Base-by-base conservation (phyloP, 2,797 vertebrate species). In the Pteropus rufus region DNA sequence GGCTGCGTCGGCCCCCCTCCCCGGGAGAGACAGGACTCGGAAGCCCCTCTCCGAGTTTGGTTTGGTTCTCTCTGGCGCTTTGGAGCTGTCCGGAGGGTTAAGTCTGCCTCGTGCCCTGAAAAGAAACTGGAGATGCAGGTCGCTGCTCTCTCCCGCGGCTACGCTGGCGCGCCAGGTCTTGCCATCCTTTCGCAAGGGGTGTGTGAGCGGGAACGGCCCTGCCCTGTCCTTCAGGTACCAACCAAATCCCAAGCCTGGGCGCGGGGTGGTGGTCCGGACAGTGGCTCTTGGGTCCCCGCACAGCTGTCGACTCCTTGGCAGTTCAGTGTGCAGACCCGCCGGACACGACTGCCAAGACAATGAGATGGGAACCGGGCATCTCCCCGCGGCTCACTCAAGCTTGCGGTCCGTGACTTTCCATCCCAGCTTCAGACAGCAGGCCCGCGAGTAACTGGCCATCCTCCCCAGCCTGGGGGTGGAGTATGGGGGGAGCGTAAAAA, bases 351-450 rank as follows among this genome's bases (percentile, higher is more conserved):
- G 69, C 77, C 8, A 6, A 60, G 69, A 54, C 39, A 11, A 39
- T 23, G 24, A 75, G 91, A 81, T 34, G 19, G 46, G 39, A 46
- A 88, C 58, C 36, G 1, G 52, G 90, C 95, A 34, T 76, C 92
- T 92, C 75, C 79, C 54, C 49, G 31, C 5, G 19, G 73, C 73
- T 93, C 89, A 72, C 41, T 44, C 26, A 69, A 49, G 83, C 80
- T 76, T 58, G 79, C 67, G 26, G 72, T 46, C 92, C 81, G 94
- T 65, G 93, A 93, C 94, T 96, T 91, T 86, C 77, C 95, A 91
- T 91, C n/a, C 54, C 64, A 46, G 92, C 73, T 7, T 75, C 75
- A 84, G 64, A 72, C 52, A 56, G 69, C 77, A n/a, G 58, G 62
- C 65, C 36, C 44, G 18, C n/a, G 49, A 91, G 65, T 56, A 84